Conservation (phyloP, 2,797 vertebrate species). For the Acrocephalus scirpaceus region DNA sequence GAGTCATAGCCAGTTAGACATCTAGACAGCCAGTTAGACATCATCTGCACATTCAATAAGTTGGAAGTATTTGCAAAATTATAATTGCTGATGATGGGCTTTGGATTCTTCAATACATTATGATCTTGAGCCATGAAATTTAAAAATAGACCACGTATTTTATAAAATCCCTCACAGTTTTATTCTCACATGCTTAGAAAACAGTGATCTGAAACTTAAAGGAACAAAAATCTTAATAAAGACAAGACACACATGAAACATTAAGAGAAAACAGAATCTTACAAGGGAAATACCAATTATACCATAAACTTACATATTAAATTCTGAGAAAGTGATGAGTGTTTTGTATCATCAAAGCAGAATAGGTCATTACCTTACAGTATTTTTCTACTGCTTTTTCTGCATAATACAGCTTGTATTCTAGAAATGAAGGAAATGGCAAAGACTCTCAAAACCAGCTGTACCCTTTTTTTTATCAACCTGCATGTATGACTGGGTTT, state of each 20-base stretch:
- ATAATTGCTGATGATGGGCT: not conserved
- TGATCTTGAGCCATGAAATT: not conserved
- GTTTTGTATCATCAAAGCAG: not conserved
- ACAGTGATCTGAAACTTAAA: not conserved
- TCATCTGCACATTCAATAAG: not conserved
- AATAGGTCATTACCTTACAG: not conserved
- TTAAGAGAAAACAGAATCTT: not conserved
- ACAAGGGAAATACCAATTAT: not conserved
- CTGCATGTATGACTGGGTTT: not conserved
- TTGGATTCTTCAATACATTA: not conserved
- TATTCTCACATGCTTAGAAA: not conserved
- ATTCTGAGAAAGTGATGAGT: not conserved
- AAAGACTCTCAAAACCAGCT: not conserved
- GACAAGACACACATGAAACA: not conserved
- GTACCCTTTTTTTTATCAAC: not conserved
- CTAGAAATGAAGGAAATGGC: not conserved
- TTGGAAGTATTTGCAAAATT: not conserved
- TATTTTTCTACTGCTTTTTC: not conserved
- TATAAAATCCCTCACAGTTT: not conserved
- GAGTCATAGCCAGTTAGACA: not conserved
- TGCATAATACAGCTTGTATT: not conserved
- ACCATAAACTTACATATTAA: not conserved
- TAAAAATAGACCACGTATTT: not conserved
- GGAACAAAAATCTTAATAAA: not conserved
- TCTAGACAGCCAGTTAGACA: not conserved